Evolutionary conservation across 2,888 invertebrate genomes (phyloP), one percentile per base, ranked within the genome.

Genomic region (Catocala sponsa): DNA sequence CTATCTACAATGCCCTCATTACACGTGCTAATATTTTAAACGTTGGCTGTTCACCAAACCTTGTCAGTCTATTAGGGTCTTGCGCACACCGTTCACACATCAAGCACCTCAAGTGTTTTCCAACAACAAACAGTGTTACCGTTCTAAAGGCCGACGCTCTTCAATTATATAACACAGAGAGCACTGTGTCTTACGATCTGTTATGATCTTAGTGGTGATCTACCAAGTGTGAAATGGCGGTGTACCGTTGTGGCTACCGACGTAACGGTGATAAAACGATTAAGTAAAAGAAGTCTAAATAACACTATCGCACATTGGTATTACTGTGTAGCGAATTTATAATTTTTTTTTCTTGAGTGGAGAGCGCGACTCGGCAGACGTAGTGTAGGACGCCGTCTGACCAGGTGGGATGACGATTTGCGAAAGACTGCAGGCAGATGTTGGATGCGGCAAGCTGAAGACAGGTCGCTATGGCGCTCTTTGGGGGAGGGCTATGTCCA

Each of bases 161-260:
- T 51, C n/a, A 35, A 54, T 49, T 50, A 63, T 35, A 50, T 50
- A 50, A 58, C 54, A 58, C 13, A 49, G 12, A 60, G 51, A 65
- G 46, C 63, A 63, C 56, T 0, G 70, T 75, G 70, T 53, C 50
- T 65, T 59, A 68, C 70, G 62, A 66, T 70, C 59, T 67, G 63
- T 67, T 65, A 59, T 65, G 59, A 68, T 76, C 63, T 73, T 56
- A 56, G 57, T 60, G 61, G 68, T 75, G 78, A 63, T 72, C 76
- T 65, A 46, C 75, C 74, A 72, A 79, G 80, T 81, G 81, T 81
- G 81, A 81, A 81, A 81, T 79, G 74, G 64, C 67, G 47, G 63
- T 50, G 72, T 81, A 80, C 81, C 81, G 81, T 81, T 80, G 71
- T 61, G 65, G 61, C 67, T 57, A 55, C 65, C 68, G 67, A 69